Evolutionary conservation across 2,797 vertebrate species (phyloP), one percentile per base, ranked within the genome.

Genomic region (Acanthiza pusilla): DNA sequence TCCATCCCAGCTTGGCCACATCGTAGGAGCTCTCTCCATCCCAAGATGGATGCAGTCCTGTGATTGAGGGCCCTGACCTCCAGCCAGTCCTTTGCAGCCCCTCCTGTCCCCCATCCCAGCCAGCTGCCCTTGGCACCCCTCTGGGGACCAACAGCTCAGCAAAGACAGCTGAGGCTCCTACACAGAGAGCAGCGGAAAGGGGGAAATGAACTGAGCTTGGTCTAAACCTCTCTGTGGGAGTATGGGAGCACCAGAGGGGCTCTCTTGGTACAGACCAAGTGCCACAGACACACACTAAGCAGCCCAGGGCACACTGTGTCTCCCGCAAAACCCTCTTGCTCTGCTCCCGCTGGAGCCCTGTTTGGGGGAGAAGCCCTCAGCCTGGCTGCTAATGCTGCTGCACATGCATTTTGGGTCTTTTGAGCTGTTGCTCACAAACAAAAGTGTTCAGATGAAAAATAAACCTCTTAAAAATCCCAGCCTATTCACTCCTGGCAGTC

Each of bases 391-490:
- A 97, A 94, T 40, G 79, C 95, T n/a, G 11, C 91, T 88, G 94
- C 93, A 70, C 95, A 96, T 92, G 96, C 96, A 92, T 97, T 96
- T 77, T 29, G 40, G 73, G 34, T 3, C 81, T 93, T 96, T 96
- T 91, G 88, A 97, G 95, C 95, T 85, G 94, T 95, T 96, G 92
- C 96, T 97, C 97, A 89, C 96, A 97, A 97, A 94, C 92, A 95
- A 95, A 95, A 98, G 96, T 97, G 96, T 92, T 97, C 73, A 55
- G 91, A 97, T 97, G 97, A 97, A 97, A 98, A 98, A 98, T 97
- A 97, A 97, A 97, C 96, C 97, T 97, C 97, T 97, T 96, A 96
- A 97, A 97, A 97, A 97, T 96, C 63, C 85, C 95, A 97, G 96
- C 95, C 97, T 97, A 97, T 97, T 97, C 97, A 97, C 87, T 97